Evolutionary conservation across 2,888 invertebrate species (phyloP).

Genomic region (Lagria hirta): DNA sequence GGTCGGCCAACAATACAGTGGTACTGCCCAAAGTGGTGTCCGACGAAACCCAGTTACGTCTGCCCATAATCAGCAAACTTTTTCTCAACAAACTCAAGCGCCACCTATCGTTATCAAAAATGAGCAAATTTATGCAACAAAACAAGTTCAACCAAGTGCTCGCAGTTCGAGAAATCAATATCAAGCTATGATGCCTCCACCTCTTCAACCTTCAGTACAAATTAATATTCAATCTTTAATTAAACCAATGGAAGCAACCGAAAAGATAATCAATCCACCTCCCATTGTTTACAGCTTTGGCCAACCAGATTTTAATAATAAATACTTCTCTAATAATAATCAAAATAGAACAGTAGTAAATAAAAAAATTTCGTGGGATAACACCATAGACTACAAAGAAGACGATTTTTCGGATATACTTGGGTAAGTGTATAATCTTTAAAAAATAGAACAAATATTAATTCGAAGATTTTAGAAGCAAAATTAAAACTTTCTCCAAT

Average conservation of each 20-base stretch:
- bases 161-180: constrained; percentile 18
- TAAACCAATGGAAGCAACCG: constrained; percentile 46
- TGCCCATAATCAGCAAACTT: constrained; percentile 6
- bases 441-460: constrained; percentile 1
- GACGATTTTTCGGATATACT: constrained; percentile 73
- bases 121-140: constrained; percentile 14
- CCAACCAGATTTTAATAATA: constrained; percentile 47
- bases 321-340: constrained; percentile 49
- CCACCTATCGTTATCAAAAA: constrained; percentile 8
- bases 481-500: constrained; percentile 42
- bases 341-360: constrained; percentile 26
- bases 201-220: constrained; percentile 51
- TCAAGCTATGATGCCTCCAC: constrained; percentile 31
- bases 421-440: constrained; percentile 59
- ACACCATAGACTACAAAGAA: constrained; percentile 47
- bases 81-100: constrained; percentile 9
- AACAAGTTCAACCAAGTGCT: constrained; percentile 26
- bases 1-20: constrained; percentile 48
- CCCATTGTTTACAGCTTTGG: constrained; percentile 53
- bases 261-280: constrained; percentile 48
- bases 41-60: constrained; percentile 34
- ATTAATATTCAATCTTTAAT: constrained; percentile 52
- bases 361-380: constrained; percentile 47
- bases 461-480: constrained; percentile 43
- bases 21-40: constrained; percentile 35